These are phyloP conservation scores for Larimichthys crocea DNA, from an alignment of 2,113 vertebrate genomes.

Conservation along the genomic window DNA sequence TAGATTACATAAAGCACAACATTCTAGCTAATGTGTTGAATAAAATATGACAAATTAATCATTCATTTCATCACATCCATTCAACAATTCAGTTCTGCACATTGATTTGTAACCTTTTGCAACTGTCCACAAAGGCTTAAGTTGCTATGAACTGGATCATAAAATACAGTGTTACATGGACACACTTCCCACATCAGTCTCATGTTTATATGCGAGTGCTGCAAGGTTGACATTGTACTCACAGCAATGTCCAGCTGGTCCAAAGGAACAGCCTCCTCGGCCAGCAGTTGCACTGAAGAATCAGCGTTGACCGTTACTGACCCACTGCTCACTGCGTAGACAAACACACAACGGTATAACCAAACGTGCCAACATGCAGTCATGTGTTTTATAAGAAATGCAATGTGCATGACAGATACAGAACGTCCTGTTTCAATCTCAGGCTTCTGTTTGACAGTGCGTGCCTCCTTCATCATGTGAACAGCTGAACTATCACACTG, in stretches of 20 bases:
- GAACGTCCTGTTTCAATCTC: neutral
- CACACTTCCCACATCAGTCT: neutral
- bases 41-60: too few species aligned
- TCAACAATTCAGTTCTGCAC: too few species aligned
- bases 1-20: too few species aligned
- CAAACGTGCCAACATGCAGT: slow-evolving; percentile 7
- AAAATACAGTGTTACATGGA: neutral
- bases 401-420: neutral
- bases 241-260: slow-evolving; percentile 93
- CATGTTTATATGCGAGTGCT: neutral
- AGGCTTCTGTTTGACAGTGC: neutral
- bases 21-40: too few species aligned
- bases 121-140: neutral
- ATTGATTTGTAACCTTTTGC: neutral
- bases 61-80: too few species aligned
- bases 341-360: slow-evolving; percentile 9
- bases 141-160: neutral
- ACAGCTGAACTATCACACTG: neutral
- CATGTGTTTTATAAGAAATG: neutral
- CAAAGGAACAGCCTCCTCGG: slow-evolving; percentile 90
- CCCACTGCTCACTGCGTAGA: slow-evolving; percentile 90
- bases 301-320: slow-evolving; percentile 92
- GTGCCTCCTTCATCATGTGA: neutral
- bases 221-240: slow-evolving; percentile 72
- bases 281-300: slow-evolving; percentile 93